Conservation (phyloP, 2,888 invertebrate genomes). For the Linyphia triangularis region DNA sequence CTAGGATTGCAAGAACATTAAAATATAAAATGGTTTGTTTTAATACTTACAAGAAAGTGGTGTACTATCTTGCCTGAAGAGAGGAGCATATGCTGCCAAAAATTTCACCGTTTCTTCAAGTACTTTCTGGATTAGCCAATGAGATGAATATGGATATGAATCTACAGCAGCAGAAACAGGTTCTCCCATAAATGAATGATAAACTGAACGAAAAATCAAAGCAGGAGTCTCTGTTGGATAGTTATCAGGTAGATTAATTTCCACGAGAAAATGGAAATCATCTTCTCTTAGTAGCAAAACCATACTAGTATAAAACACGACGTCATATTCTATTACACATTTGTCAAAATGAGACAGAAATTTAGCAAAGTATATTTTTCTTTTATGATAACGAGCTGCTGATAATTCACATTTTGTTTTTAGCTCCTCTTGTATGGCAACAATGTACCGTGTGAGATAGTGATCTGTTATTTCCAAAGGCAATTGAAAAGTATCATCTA, state of each 20-base stretch:
- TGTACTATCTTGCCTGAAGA: conserved; percentile 46
- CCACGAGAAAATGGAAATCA: conserved; percentile 48
- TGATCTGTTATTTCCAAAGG: conserved; percentile 4
- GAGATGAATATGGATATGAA: conserved; percentile 38
- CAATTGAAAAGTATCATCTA: conserved; percentile 27
- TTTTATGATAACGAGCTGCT: conserved; percentile 43
- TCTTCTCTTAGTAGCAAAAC: conserved; percentile 32
- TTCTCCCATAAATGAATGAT: conserved; percentile 38
- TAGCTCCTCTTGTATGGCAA: conserved; percentile 32
- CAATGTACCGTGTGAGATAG: conserved; percentile 29
- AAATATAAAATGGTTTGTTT: too few relatives aligned
- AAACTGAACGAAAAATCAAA: conserved; percentile 50
- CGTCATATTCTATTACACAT: conserved; percentile 46
- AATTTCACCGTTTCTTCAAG: conserved; percentile 39
- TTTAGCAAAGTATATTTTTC: conserved; percentile 47
- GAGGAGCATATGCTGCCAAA: conserved; percentile 31
- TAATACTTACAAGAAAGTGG: conserved; percentile 43
- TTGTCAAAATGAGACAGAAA: conserved; percentile 45
- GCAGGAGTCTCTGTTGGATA: conserved; percentile 41
- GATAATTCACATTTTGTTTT: conserved; percentile 24
- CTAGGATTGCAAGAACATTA: too few relatives aligned
- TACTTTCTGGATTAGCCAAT: conserved; percentile 38
- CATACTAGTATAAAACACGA: conserved; percentile 17
- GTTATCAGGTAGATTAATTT: conserved; percentile 46
- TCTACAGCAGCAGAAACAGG: conserved; percentile 44